Conservation (phyloP, 2,797 vertebrate species). For the Sebastiscus tertius region DNA sequence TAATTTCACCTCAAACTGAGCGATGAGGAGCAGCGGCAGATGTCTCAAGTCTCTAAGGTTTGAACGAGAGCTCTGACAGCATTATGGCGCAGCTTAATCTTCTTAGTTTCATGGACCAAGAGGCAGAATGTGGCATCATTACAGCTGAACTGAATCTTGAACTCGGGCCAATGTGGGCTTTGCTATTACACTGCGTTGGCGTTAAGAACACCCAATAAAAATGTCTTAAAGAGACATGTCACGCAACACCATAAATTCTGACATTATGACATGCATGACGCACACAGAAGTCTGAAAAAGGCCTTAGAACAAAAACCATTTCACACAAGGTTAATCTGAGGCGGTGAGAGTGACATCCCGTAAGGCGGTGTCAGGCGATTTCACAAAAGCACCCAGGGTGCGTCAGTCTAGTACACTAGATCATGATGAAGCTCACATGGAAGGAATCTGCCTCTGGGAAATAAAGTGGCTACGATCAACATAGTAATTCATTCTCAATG, state of each 20-base stretch:
- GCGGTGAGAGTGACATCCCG: neutral
- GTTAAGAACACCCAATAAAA: neutral
- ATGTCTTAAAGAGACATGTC: neutral
- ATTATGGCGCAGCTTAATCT: neutral
- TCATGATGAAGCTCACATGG: conserved; percentile 19
- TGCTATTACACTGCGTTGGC: neutral
- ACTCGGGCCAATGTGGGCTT: neutral
- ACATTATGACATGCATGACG: neutral
- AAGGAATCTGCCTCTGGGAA: conserved; percentile 39
- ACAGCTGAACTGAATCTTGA: neutral
- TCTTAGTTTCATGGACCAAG: conserved; percentile 4
- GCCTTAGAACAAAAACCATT: neutral
- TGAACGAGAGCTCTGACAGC: neutral
- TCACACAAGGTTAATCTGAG: conserved; percentile 25
- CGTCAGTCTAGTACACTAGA: conserved; percentile 9
- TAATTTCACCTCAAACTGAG: conserved; percentile 10
- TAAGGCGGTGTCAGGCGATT: conserved; percentile 19
- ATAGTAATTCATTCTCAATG: conserved; percentile 25
- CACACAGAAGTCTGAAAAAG: neutral
- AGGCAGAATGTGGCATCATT: neutral
- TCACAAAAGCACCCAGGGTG: conserved; percentile 15
- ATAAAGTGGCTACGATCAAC: conserved; percentile 37
- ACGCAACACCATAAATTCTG: neutral
- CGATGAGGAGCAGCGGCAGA: conserved; percentile 3
- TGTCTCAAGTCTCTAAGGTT: conserved; percentile 11